Percentiles rank a stretch among this genome's conserved stretches.
Evolutionary conservation across 2,797 vertebrate genomes (phyloP).

Genomic region (Clarias pachynema): DNA sequence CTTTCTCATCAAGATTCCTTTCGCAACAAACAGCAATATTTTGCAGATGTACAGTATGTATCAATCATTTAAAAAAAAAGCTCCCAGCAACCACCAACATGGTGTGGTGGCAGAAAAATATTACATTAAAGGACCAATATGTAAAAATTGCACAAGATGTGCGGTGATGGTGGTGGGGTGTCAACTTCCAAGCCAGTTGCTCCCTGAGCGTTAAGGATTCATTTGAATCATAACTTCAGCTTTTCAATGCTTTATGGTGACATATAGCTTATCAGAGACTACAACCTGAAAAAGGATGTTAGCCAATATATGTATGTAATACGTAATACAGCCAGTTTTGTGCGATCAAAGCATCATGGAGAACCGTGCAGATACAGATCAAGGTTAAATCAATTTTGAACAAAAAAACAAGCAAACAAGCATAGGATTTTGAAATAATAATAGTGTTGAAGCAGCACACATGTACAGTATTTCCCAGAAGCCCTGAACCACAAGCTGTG

Average conservation of each 20-base stretch:
- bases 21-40: neutral
- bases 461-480: neutral
- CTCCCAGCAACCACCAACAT: neutral
- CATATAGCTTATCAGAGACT: constrained; percentile 4
- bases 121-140: neutral
- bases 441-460: constrained; percentile 25
- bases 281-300: constrained; percentile 26
- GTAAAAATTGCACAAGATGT: neutral
- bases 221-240: constrained; percentile 2
- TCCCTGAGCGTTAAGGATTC: constrained; percentile 52
- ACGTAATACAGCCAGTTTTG: constrained; percentile 3
- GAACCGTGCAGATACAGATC: neutral
- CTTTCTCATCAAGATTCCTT: neutral
- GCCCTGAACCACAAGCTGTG: neutral
- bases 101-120: neutral
- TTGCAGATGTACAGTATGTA: neutral
- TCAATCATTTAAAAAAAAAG: neutral
- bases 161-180: neutral
- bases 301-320: neutral
- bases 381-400: neutral
- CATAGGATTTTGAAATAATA: constrained; percentile 12
- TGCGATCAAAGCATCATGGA: neutral
- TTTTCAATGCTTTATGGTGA: constrained; percentile 1
- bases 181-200: constrained; percentile 22
- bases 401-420: constrained; percentile 26